Percentiles rank a stretch among this genome's conserved stretches.
Evolutionary conservation across 2,888 invertebrate genomes (phyloP).

Genomic region (Drosophila antonietae): DNA sequence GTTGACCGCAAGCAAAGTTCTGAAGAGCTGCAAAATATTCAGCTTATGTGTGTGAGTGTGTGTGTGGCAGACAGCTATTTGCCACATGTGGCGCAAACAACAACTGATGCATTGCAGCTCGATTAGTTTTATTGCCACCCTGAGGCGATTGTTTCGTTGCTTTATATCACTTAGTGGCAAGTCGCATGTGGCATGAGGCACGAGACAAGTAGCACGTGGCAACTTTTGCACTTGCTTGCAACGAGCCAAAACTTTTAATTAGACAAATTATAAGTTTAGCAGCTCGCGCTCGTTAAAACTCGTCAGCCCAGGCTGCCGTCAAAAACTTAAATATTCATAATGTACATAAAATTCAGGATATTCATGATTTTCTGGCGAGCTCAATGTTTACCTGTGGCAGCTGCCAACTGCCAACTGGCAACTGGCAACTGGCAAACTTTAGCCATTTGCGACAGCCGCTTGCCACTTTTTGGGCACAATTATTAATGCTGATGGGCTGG

Average conservation of each 20-base stretch:
- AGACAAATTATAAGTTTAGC: conserved; percentile 68
- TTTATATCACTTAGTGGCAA: conserved; percentile 36
- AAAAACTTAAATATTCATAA: conserved; percentile 58
- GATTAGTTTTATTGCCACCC: conserved; percentile 48
- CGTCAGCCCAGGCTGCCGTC: conserved; percentile 25
- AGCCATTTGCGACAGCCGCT: conserved; percentile 40
- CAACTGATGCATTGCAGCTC: conserved; percentile 44
- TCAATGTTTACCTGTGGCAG: conserved; percentile 23
- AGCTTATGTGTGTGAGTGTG: not conserved
- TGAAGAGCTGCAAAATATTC: conserved; percentile 21
- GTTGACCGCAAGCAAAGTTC: conserved; percentile 45
- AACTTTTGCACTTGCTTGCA: conserved; percentile 26
- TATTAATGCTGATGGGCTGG: conserved; percentile 57
- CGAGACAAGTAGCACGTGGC: conserved; percentile 16
- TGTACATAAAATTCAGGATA: conserved; percentile 23
- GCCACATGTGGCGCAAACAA: conserved; percentile 31
- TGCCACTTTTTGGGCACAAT: conserved; percentile 38
- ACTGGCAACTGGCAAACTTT: conserved; percentile 43
- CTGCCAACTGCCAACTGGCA: not conserved
- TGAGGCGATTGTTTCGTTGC: conserved; percentile 36
- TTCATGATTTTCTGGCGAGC: conserved; percentile 12
- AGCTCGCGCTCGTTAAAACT: conserved; percentile 46
- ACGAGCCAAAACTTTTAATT: conserved; percentile 70
- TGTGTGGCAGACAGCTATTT: conserved; percentile 3
- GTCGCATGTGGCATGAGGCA: conserved; percentile 9